These are phyloP conservation scores for Ectemnius continuus DNA, from an alignment of 2,888 invertebrate species.

Conservation along the genomic window DNA sequence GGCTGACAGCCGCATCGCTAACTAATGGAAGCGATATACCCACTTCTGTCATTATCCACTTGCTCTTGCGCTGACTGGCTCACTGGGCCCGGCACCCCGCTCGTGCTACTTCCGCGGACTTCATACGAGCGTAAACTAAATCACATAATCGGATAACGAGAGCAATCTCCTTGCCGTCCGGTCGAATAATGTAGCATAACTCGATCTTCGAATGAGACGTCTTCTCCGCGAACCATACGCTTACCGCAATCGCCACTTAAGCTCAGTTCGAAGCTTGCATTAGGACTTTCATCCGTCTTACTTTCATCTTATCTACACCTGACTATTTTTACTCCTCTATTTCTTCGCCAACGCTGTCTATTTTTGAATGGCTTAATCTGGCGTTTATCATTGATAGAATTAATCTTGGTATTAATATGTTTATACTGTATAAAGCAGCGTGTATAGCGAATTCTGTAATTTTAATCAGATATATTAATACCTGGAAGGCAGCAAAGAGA, in stretches of 20 bases:
- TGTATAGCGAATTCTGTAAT: too few species aligned
- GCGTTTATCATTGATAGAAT: too few species aligned
- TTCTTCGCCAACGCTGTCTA: too few species aligned
- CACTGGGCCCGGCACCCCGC: slow-evolving; percentile 21
- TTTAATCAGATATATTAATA: too few species aligned
- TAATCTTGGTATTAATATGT: too few species aligned
- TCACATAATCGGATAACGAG: slow-evolving; percentile 67
- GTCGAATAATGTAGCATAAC: slow-evolving; percentile 54
- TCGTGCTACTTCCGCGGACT: slow-evolving; percentile 33
- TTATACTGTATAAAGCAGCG: too few species aligned
- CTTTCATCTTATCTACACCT: not conserved
- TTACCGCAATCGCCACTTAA: not conserved
- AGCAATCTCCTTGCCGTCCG: slow-evolving; percentile 25
- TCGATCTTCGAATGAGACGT: slow-evolving; percentile 37
- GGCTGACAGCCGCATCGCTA: slow-evolving; percentile 37
- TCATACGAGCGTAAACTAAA: slow-evolving; percentile 62
- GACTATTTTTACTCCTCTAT: too few species aligned
- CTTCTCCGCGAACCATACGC: not conserved
- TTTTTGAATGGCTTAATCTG: too few species aligned
- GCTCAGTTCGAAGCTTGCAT: not conserved
- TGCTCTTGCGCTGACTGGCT: slow-evolving; percentile 13
- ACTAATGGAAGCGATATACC: slow-evolving; percentile 39
- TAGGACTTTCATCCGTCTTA: slow-evolving; percentile 1
- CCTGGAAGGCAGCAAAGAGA: too few species aligned
- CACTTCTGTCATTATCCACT: slow-evolving; percentile 54